A percentile compares a stretch with the other conserved stretches of the same genome.
These are phyloP conservation scores for Acanthopleura granulata DNA, from an alignment of 2,888 invertebrate species.

Conservation along the genomic window DNA sequence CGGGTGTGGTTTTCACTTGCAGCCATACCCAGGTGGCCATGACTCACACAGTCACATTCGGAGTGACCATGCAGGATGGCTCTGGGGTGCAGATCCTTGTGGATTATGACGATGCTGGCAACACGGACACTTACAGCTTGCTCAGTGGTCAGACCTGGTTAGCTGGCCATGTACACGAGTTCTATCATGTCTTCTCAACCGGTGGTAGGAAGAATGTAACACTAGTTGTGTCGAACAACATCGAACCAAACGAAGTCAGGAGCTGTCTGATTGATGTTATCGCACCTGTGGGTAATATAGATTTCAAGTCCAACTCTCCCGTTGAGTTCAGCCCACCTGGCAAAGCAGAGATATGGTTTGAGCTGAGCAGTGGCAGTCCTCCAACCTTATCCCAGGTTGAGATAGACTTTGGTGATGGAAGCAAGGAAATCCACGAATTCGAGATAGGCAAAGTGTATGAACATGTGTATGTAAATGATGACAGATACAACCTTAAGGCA, in stretches of 20 bases:
- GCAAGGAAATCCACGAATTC: neutral
- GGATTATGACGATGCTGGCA: constrained; percentile 36
- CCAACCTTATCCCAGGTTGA: constrained; percentile 44
- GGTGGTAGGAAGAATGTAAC: constrained; percentile 37
- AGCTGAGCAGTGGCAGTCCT: neutral
- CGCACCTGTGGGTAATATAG: constrained; percentile 41
- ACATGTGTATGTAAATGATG: constrained; percentile 30
- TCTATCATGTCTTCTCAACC: constrained; percentile 36
- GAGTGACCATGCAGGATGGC: constrained; percentile 37
- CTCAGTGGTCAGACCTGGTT: neutral
- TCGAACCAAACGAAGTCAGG: constrained; percentile 21
- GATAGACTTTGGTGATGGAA: constrained; percentile 47
- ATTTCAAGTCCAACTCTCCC: constrained; percentile 33
- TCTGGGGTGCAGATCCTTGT: constrained; percentile 39
- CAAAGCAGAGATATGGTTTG: constrained; percentile 21
- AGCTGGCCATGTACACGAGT: constrained; percentile 14
- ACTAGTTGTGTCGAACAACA: constrained; percentile 40
- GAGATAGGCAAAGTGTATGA: constrained; percentile 4
- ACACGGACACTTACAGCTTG: neutral
- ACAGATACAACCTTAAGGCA: constrained; percentile 33
- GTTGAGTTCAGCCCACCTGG: constrained; percentile 17
- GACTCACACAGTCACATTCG: constrained; percentile 32
- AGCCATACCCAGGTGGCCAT: constrained; percentile 27
- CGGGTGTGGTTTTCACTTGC: constrained; percentile 22
- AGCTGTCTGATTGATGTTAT: constrained; percentile 30